A percentile compares a stretch with the other conserved stretches of the same genome.
Evolutionary conservation across 2,888 invertebrate genomes (phyloP).

Genomic region (Prosapia bicincta): DNA sequence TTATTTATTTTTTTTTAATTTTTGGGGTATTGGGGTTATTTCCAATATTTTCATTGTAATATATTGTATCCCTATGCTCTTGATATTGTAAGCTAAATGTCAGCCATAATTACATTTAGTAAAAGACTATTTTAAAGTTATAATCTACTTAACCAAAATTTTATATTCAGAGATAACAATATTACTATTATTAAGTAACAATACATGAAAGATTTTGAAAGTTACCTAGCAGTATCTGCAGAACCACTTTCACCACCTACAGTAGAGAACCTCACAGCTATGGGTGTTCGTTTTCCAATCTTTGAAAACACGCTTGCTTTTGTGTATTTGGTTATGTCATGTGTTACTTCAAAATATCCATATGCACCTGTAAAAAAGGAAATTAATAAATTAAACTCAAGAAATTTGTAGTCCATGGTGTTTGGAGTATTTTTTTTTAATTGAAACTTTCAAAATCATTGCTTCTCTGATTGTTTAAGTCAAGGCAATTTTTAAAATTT

Average conservation of each 20-base stretch:
- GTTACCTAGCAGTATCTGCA: conserved; percentile 39
- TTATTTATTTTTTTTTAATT: too few species aligned
- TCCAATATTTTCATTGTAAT: too few species aligned
- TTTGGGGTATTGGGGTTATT: too few species aligned
- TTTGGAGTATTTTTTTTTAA: too few species aligned
- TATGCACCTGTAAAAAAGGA: conserved; percentile 50
- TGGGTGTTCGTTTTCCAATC: conserved; percentile 74
- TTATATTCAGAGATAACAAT: too few species aligned
- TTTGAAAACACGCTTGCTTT: conserved; percentile 75
- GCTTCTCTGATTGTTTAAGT: too few species aligned
- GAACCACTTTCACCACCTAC: conserved; percentile 85
- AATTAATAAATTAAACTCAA: too few species aligned
- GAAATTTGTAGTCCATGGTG: too few species aligned
- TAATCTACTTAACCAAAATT: background rate
- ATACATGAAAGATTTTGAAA: background rate
- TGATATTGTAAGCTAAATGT: too few species aligned
- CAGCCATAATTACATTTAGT: background rate
- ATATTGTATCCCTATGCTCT: too few species aligned
- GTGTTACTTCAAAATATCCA: conserved; percentile 69
- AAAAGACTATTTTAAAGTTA: background rate
- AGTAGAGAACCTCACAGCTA: conserved; percentile 78
- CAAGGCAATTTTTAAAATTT: too few species aligned
- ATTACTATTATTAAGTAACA: background rate
- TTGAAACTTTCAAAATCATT: too few species aligned
- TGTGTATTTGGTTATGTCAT: conserved; percentile 71